Percentiles rank a stretch among this genome's conserved stretches.
phyloP scores from a whole-genome alignment of 2,113 vertebrate genomes.

The Rhinopomastus cyanomelas region DNA sequence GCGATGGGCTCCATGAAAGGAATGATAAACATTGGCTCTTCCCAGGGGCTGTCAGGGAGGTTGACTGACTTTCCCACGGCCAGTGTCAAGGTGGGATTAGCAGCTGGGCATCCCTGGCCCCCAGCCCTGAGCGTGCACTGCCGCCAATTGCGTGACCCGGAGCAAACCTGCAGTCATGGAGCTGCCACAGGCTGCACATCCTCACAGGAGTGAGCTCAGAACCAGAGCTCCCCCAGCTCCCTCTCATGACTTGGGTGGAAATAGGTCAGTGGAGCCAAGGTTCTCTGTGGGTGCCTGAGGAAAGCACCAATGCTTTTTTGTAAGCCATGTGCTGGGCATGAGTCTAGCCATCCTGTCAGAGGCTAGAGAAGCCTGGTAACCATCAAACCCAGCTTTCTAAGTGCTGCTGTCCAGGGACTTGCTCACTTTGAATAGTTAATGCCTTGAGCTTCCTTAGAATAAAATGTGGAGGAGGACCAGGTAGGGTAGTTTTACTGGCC shows the following conservation, averaged over 20 bases:
- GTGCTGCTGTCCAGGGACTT: neutral
- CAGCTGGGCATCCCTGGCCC: conserved; percentile 27
- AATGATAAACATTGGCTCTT: conserved; percentile 46
- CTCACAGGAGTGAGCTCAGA: rapidly evolving
- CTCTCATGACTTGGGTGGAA: neutral
- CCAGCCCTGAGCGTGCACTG: neutral
- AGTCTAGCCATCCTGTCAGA: rapidly evolving
- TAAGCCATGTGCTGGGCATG: neutral
- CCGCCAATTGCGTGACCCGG: neutral
- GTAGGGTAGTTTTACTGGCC: neutral
- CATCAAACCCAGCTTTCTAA: neutral
- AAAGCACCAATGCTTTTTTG: neutral
- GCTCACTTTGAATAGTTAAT: neutral
- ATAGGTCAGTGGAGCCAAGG: neutral
- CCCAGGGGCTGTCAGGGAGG: neutral
- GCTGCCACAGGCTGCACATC: neutral
- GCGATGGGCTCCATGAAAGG: neutral
- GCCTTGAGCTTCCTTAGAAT: neutral
- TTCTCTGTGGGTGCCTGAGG: neutral
- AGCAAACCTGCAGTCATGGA: rapidly evolving
- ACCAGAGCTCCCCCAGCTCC: neutral
- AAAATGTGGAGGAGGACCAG: neutral
- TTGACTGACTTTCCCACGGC: conserved; percentile 51
- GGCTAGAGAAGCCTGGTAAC: neutral
- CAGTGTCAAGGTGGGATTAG: conserved; percentile 35